Evolutionary conservation across 2,888 invertebrate species (phyloP).

Genomic region (Clepsis dumicolana): DNA sequence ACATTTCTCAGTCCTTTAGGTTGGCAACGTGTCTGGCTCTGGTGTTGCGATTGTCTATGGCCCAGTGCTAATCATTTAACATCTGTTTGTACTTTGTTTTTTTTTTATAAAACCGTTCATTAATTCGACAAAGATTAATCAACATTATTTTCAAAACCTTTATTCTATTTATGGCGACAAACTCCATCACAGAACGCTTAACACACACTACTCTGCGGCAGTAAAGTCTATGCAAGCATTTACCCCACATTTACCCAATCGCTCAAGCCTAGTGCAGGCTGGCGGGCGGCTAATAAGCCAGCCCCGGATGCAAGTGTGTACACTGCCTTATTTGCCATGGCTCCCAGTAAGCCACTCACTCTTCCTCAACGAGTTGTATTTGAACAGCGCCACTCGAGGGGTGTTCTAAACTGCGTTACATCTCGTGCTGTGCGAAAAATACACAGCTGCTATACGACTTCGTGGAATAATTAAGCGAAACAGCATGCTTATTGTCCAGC

Average conservation of each 20-base stretch:
- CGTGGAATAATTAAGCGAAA: too few species aligned
- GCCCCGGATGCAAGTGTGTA: conserved; percentile 19
- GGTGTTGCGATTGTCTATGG: too few species aligned
- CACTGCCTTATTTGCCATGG: conserved; percentile 17
- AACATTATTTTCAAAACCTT: too few species aligned
- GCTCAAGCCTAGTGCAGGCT: background rate
- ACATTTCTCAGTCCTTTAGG: too few species aligned
- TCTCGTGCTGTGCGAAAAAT: background rate
- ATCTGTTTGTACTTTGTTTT: too few species aligned
- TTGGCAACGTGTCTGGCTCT: too few species aligned
- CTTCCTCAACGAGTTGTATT: background rate
- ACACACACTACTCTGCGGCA: background rate
- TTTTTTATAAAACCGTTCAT: too few species aligned
- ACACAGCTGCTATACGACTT: too few species aligned
- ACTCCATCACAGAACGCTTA: background rate
- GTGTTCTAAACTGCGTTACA: background rate
- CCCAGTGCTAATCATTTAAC: too few species aligned
- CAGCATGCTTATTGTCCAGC: too few species aligned
- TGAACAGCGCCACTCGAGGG: conserved; percentile 11
- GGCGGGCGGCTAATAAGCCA: conserved; percentile 28
- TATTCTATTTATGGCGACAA: background rate
- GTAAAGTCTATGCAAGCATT: background rate
- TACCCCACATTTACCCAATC: background rate
- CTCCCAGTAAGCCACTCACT: conserved; percentile 4
- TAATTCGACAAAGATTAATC: too few species aligned